These are phyloP conservation scores for Eristalis arbustorum DNA, from an alignment of 2,888 invertebrate species.

Conservation along the genomic window DNA sequence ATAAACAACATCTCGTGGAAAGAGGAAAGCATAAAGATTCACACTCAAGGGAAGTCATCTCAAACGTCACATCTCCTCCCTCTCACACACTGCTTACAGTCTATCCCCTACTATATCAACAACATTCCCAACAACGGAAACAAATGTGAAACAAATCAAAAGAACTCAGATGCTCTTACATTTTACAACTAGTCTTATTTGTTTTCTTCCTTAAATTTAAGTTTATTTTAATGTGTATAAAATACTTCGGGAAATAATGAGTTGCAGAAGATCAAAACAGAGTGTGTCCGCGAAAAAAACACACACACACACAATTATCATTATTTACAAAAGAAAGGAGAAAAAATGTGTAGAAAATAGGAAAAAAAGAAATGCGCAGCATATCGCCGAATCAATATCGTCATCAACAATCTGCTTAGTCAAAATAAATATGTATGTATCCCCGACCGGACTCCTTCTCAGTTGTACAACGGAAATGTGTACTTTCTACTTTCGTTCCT, in stretches of 20 bases:
- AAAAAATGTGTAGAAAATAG: slow-evolving; percentile 1
- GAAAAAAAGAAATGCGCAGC: slow-evolving; percentile 39
- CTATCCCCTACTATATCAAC: neutral
- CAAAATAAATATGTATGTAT: slow-evolving; percentile 22
- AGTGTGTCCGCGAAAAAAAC: neutral
- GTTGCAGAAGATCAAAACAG: neutral
- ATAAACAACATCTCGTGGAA: no score
- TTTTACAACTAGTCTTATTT: slow-evolving; percentile 16
- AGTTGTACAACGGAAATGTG: slow-evolving; percentile 15
- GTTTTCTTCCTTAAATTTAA: neutral
- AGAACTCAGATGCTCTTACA: slow-evolving; percentile 10
- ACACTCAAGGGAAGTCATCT: no score
- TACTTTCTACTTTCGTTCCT: slow-evolving; percentile 12
- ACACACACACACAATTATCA: neutral
- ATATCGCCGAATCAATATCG: neutral
- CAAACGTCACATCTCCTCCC: neutral
- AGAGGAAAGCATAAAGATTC: no score
- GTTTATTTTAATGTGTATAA: slow-evolving; percentile 18
- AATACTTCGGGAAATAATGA: slow-evolving; percentile 41
- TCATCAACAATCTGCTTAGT: slow-evolving; percentile 54
- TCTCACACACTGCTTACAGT: neutral
- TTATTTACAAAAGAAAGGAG: slow-evolving; percentile 54
- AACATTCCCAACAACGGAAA: neutral
- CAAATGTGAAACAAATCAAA: neutral
- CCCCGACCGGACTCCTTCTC: slow-evolving; percentile 11